Percentiles rank a stretch among this genome's conserved stretches.
These are phyloP conservation scores for Teinopalpus imperialis DNA, from an alignment of 2,888 invertebrate genomes.

Conservation along the genomic window DNA sequence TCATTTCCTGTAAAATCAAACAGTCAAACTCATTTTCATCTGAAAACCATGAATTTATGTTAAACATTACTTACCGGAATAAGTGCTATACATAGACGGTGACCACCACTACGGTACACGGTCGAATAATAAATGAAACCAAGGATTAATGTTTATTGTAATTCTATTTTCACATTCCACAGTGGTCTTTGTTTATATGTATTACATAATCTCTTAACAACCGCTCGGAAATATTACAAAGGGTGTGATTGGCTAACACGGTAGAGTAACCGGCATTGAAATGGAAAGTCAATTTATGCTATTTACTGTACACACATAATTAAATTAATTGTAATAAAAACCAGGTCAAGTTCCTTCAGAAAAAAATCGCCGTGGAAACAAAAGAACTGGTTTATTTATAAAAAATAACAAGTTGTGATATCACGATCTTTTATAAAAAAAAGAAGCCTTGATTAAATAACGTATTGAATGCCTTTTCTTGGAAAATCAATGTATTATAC, in stretches of 20 bases:
- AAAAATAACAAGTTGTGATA: constrained; percentile 12
- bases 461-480: no score
- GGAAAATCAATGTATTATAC: no score
- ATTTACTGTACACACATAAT: constrained; percentile 7
- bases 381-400: constrained; percentile 19
- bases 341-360: constrained; percentile 22
- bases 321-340: constrained; percentile 20
- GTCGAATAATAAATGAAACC: no score
- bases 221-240: constrained; percentile 6
- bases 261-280: neutral
- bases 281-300: constrained; percentile 12
- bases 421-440: neutral
- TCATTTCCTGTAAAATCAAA: no score
- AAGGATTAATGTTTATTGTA: constrained; percentile 1
- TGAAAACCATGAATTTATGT: no score
- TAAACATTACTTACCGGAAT: no score
- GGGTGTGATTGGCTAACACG: neutral
- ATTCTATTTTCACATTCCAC: neutral
- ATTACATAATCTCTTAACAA: neutral
- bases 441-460: constrained; percentile 9
- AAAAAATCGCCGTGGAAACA: constrained; percentile 8
- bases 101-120: no score
- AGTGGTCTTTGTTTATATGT: neutral
- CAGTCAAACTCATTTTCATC: no score
- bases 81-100: no score